phyloP scores from a whole-genome alignment of 1,140 invertebrate species.

The Pachyrhynchus sulphureomaculatus region DNA sequence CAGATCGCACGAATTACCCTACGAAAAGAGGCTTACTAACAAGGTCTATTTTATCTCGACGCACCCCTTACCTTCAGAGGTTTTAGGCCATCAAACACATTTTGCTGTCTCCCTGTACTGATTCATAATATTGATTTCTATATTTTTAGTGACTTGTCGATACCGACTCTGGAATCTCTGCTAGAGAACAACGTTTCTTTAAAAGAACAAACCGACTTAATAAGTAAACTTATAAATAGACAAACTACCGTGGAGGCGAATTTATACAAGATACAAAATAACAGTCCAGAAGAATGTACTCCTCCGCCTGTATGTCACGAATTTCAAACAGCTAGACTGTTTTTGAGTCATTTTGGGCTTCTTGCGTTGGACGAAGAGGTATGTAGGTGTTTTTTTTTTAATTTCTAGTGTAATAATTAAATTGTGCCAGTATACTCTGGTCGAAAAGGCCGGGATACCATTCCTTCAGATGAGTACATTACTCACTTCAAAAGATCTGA shows the following conservation, averaged over 20 bases:
- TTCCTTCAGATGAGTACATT: too few relatives aligned
- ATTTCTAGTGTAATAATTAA: neutral
- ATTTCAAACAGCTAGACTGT: conserved; percentile 91
- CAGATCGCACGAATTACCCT: too few relatives aligned
- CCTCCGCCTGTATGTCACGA: conserved; percentile 83
- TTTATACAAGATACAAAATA: conserved; percentile 41
- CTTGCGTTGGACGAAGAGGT: conserved; percentile 72
- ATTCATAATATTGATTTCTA: too few relatives aligned
- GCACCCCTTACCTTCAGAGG: too few relatives aligned
- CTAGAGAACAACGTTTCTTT: conserved; percentile 56
- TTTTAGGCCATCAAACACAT: too few relatives aligned
- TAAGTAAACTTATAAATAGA: conserved; percentile 56
- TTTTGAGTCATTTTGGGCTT: conserved; percentile 93
- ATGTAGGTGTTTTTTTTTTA: conserved; percentile 26
- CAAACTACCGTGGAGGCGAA: conserved; percentile 54
- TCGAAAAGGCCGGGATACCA: too few relatives aligned
- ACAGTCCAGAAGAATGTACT: conserved; percentile 59
- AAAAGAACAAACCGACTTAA: conserved; percentile 56
- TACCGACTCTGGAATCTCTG: conserved; percentile 68
- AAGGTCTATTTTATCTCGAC: too few relatives aligned
- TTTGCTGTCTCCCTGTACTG: too few relatives aligned
- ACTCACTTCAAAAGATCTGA: too few relatives aligned
- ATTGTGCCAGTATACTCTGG: too few relatives aligned
- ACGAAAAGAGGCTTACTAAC: too few relatives aligned
- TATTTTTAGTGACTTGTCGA: conserved; percentile 66